Percentiles rank a stretch among this genome's conserved stretches.
Conservation (phyloP, 30 jellyfish, hydroid and myxozoan genomes). For the Hydra vulgaris region DNA sequence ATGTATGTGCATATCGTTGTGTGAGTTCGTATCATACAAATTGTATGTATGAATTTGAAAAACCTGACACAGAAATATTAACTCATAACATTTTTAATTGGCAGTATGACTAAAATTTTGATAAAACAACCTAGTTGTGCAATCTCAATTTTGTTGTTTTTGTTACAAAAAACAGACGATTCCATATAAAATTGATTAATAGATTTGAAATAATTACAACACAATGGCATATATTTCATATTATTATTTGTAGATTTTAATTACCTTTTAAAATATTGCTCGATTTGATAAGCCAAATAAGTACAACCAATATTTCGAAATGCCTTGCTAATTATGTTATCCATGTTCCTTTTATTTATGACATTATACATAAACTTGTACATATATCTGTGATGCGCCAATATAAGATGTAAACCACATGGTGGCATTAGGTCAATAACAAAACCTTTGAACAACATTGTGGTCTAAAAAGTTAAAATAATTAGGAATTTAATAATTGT, state of each 20-base stretch:
- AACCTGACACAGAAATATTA: no score
- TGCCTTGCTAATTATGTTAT: background rate
- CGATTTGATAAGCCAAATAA: slow-evolving; percentile 15
- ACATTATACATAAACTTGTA: background rate
- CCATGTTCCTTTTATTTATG: background rate
- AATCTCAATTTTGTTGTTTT: no score
- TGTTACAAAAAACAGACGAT: no score
- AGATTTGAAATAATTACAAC: no score
- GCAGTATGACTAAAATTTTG: no score
- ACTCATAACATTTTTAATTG: no score
- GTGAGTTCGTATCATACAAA: no score
- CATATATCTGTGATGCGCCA: slow-evolving; percentile 18
- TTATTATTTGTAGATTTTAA: background rate
- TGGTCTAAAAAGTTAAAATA: background rate
- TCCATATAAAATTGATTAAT: no score
- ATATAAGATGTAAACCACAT: slow-evolving; percentile 16
- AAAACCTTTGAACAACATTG: background rate
- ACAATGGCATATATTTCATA: no score
- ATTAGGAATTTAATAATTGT: background rate
- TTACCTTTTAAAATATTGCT: slow-evolving; percentile 12
- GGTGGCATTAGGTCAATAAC: slow-evolving; percentile 9
- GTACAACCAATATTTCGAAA: slow-evolving; percentile 1
- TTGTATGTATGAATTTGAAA: no score
- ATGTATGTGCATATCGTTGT: no score
- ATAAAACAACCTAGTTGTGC: no score